Base-by-base conservation (phyloP, 1,140 invertebrate species). In the Globodera rostochiensis region DNA sequence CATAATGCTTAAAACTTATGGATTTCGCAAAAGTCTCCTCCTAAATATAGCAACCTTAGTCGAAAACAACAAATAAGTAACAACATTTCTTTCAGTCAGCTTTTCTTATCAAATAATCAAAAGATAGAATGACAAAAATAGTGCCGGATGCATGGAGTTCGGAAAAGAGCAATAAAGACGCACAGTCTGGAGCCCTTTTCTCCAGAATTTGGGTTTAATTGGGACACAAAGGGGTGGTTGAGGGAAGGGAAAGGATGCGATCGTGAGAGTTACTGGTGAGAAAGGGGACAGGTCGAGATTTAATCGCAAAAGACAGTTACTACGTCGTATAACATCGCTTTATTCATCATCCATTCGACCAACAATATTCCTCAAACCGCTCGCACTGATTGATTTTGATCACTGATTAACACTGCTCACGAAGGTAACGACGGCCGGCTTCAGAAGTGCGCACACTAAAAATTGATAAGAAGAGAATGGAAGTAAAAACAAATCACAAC, bases 381-480 rank as follows among this genome's bases (percentile, higher is more conserved):
- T 36, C 53, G 46, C 53, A 25, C 25, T 36, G 36, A 36, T 36
- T 36, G 36, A 36, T 36, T 36, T 36, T 36, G 36, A 36, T 36
- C 36, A 36, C 36, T 36, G 46, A 46, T 74, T 71, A 82, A 73
- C 81, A 74, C 74, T 82, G 81, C 71, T 82, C 81, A 19, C 73
- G 81, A 47, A 83, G 81, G 71, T 83, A 83, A 36, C 82, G 82
- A 84, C 82, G 82, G 8, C 82, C 82, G 67, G 82, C 82, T 25
- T 83, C 82, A 9, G 82, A 83, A 19, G 81, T 78, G 66, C 82
- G 82, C n/a, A 83, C 82, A 73, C 82, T 83, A 49, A 81, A 84
- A 82, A 77, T 9, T 19, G 25, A 79, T 47, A 0, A 21, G 46
- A 36, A 7, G 9, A 46, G 47, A 53, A 49, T 45, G 21, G 36